These are phyloP conservation scores for Pandemis heparana DNA, from an alignment of 2,888 invertebrate species.

Conservation along the genomic window DNA sequence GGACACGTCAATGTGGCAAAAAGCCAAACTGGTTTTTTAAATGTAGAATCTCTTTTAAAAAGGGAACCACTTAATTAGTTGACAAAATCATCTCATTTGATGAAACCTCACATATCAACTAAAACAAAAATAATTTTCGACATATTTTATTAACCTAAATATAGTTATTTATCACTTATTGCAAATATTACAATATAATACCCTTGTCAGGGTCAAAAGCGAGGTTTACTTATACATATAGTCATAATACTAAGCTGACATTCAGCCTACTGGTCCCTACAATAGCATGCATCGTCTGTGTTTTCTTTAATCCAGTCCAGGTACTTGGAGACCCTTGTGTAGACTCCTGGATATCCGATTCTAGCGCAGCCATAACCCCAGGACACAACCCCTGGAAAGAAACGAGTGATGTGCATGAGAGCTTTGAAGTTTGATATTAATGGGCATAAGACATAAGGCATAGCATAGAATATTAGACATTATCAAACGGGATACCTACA, in stretches of 20 bases:
- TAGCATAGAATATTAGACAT: too few species aligned
- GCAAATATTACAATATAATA: too few species aligned
- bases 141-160: neutral
- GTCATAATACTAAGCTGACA: conserved; percentile 4
- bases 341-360: conserved; percentile 94
- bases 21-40: too few species aligned
- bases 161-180: neutral
- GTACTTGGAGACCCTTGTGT: conserved; percentile 92
- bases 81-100: too few species aligned
- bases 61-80: too few species aligned
- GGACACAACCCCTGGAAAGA: conserved; percentile 89
- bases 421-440: neutral
- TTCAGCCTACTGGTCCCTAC: conserved; percentile 82
- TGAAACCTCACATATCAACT: too few species aligned
- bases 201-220: conserved; percentile 3
- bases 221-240: conserved; percentile 19
- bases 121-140: neutral
- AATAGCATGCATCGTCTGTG: conserved; percentile 93
- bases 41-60: too few species aligned
- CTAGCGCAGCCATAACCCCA: conserved; percentile 96
- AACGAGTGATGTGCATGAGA: neutral
- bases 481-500: too few species aligned
- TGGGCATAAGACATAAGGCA: too few species aligned
- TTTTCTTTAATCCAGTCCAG: conserved; percentile 93
- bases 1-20: too few species aligned